Conservation (phyloP, 2,113 vertebrate genomes). For the Drymodes brunneopygia region DNA sequence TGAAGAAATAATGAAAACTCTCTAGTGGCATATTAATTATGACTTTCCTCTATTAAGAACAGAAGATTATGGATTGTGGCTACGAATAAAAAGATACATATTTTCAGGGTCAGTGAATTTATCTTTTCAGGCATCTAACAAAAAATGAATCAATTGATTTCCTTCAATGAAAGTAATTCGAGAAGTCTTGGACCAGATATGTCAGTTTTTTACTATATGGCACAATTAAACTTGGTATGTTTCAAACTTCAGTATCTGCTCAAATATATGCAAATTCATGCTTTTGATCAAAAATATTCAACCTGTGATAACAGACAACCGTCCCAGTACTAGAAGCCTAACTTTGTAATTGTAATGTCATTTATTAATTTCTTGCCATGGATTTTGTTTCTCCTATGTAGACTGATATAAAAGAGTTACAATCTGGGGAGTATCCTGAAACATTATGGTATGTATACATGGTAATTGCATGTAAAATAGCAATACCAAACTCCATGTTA, state of each 20-base stretch:
- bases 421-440: neutral
- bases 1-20: slow-evolving; percentile 63
- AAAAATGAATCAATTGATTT: neutral
- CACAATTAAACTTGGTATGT: neutral
- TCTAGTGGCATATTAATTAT: slow-evolving; percentile 64
- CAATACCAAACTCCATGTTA: neutral
- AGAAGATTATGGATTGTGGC: slow-evolving; percentile 40
- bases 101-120: slow-evolving; percentile 73
- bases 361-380: neutral
- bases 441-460: neutral
- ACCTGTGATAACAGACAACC: neutral
- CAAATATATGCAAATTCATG: neutral
- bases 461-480: neutral
- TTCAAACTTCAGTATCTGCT: neutral
- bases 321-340: neutral
- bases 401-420: neutral
- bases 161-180: neutral
- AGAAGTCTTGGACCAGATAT: neutral
- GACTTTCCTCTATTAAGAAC: slow-evolving; percentile 40
- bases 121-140: neutral
- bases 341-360: neutral
- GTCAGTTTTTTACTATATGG: neutral
- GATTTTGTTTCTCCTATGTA: neutral
- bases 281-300: neutral
- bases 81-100: slow-evolving; percentile 29